phyloP scores from a whole-genome alignment of 2,797 vertebrate genomes.

The Huso huso region DNA sequence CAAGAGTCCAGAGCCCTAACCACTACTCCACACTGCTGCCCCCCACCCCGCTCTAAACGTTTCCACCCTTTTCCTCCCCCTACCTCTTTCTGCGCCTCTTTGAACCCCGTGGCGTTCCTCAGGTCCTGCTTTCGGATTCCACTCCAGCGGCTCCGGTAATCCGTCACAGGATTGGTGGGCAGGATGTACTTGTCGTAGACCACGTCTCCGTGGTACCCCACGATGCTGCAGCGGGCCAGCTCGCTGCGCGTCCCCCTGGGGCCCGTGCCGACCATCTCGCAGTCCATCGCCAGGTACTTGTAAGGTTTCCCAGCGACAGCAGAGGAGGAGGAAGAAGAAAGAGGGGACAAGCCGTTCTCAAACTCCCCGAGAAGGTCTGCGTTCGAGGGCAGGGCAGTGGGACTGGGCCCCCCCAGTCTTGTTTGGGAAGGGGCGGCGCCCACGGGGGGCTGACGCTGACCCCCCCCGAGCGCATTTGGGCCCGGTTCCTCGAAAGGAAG shows the following conservation, averaged over 20 bases:
- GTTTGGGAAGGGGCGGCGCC: conserved; percentile 22
- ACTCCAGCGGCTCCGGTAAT: conserved; percentile 84
- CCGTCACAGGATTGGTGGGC: conserved; percentile 64
- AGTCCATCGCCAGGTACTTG: conserved; percentile 76
- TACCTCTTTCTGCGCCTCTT: conserved; percentile 71
- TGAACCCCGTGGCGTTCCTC: conserved; percentile 58
- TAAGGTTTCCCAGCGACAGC: conserved; percentile 23
- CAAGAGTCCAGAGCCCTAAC: too few relatives aligned
- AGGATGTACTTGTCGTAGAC: conserved; percentile 77
- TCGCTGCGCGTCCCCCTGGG: conserved; percentile 64
- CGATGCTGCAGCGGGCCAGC: conserved; percentile 81
- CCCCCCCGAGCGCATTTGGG: conserved; percentile 22
- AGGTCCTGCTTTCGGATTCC: conserved; percentile 70
- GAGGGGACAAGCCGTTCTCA: background rate
- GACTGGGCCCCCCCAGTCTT: conserved; percentile 16
- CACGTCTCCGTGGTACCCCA: conserved; percentile 69
- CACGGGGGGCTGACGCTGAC: conserved; percentile 18
- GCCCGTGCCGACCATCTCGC: conserved; percentile 88
- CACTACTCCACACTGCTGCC: too few relatives aligned
- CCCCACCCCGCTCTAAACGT: background rate
- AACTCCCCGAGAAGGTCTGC: conserved; percentile 12
- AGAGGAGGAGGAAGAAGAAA: background rate
- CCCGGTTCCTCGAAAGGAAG: background rate
- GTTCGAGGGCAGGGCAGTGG: background rate
- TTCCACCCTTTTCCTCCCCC: conserved; percentile 12